A percentile compares a stretch with the other conserved stretches of the same genome.
Evolutionary conservation across 2,113 vertebrate species (phyloP).

Genomic region (Ellobius talpinus): DNA sequence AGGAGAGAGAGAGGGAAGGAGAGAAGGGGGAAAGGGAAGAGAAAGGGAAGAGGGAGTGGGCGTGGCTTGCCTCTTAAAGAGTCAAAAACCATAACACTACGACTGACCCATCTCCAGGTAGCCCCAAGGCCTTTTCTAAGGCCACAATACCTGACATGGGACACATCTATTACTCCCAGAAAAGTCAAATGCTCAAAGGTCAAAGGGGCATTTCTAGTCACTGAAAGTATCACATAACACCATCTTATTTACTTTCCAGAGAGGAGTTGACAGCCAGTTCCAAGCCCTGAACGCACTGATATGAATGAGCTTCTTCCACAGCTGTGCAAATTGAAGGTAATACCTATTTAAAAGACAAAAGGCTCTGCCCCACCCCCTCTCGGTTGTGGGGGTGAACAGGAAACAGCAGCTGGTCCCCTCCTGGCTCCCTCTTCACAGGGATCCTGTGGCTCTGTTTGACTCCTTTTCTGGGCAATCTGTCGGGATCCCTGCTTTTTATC

Average conservation of each 20-base stretch:
- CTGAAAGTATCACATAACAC: background rate
- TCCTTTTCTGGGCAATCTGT: conserved; percentile 74
- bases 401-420: conserved; percentile 66
- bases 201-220: background rate
- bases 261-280: background rate
- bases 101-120: background rate
- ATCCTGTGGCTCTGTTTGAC: conserved; percentile 69
- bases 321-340: conserved; percentile 34
- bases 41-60: too few species aligned
- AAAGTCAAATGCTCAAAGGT: background rate
- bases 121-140: background rate
- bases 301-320: background rate
- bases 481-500: conserved; percentile 55
- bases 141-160: background rate
- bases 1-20: too few species aligned
- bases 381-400: background rate
- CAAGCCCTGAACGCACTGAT: conserved; percentile 2
- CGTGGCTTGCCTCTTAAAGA: too few species aligned
- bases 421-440: background rate
- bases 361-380: background rate
- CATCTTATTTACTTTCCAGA: background rate
- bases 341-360: conserved; percentile 31
- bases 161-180: background rate
- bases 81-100: too few species aligned
- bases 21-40: too few species aligned